Base-by-base conservation (phyloP, 2,797 vertebrate species). In the Emydoidea blandingii region DNA sequence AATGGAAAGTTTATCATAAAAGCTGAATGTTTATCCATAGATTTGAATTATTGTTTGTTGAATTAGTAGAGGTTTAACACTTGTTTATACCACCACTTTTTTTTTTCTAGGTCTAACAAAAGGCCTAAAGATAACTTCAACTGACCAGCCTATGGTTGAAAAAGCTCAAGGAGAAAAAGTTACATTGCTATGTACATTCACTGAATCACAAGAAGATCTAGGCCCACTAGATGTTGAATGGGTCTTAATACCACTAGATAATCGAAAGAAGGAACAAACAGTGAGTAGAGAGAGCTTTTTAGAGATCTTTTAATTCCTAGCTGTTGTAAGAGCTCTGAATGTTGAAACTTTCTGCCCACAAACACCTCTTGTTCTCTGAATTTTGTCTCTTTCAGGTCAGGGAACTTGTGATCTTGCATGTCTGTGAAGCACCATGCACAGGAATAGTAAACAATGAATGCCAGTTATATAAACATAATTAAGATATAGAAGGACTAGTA, bases 211-310 rank as follows among this genome's bases (percentile, higher is more conserved):
- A 0, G 96, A 95, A 37, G 99, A 99, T 94, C 95, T 96, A 34
- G 99, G 99, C 23, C 98, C 99, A 0, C 97, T 99, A 94, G 99
- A 99, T 96, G 99, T 99, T 12, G 99, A 99, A 85, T 99, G 99
- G 99, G 98, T 98, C 91, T 95, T 99, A 12, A 97, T 99, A 83
- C 98, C 99, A 3, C 96, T 99, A 1, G 99, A 99, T 97, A 99
- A 98, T 97, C 99, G 99, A 97, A 98, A 98, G 83, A 98, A 96
- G 50, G 99, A 99, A 90, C 97, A 98, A 98, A 98, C 99, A 98
- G 99, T 99, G 97, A 96, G 99, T 99, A 68, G n/a, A 92, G 4
- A 19, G 5, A 76, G 21, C 49, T 53, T 14, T 59, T 87, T 76
- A 83, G 10, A 87, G 23, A 14, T 2, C 15, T 8, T 68, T 21